A percentile compares a stretch with the other conserved stretches of the same genome.
Conservation (phyloP, 2,888 invertebrate species). For the Notodonta dromedarius region DNA sequence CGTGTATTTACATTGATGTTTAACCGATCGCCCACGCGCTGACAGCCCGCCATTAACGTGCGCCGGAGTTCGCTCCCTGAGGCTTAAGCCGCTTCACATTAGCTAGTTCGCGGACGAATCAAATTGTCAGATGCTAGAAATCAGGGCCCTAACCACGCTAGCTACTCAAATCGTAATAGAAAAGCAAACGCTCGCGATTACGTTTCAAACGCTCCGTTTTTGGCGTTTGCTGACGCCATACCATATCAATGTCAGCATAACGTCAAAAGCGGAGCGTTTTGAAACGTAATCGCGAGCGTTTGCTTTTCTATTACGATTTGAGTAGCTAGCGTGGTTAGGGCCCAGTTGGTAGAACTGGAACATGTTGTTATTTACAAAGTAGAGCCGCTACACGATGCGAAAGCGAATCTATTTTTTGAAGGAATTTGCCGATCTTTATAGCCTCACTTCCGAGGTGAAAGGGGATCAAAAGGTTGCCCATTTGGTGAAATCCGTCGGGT, state of each 20-base stretch:
- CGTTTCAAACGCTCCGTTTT: no score
- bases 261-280: no score
- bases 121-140: conserved; percentile 22
- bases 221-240: no score
- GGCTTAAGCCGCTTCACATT: conserved; percentile 56
- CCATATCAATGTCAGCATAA: no score
- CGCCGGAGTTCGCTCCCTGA: conserved; percentile 55
- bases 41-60: conserved; percentile 69
- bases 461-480: conserved; percentile 1
- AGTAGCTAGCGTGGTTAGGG: no score
- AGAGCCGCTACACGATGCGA: not conserved
- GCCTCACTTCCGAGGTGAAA: conserved; percentile 1
- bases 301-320: no score
- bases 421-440: not conserved
- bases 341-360: not conserved
- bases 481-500: not conserved
- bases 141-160: no score
- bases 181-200: no score
- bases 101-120: conserved; percentile 28
- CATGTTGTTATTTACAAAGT: not conserved
- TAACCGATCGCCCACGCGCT: conserved; percentile 72
- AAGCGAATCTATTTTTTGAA: not conserved
- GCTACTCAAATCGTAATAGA: no score
- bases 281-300: no score
- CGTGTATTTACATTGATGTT: conserved; percentile 69